A percentile compares a stretch with the other conserved stretches of the same genome.
Conservation (phyloP, 2,797 vertebrate genomes). For the Percopsis omiscomaycus region DNA sequence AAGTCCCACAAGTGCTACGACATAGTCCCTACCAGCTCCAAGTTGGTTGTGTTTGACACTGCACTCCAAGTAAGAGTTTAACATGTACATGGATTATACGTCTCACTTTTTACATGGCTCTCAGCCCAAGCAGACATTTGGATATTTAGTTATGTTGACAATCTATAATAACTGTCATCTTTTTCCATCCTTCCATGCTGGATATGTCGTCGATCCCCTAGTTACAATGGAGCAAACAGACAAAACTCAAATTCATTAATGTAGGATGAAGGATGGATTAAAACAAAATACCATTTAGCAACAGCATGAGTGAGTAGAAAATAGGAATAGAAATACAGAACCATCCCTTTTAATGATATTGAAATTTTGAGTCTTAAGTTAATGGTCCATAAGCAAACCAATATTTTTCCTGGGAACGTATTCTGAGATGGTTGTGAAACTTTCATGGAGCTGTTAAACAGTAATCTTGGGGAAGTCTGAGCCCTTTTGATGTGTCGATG, state of each 20-base stretch:
- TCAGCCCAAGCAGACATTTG: no score
- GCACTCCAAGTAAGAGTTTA: constrained; percentile 88
- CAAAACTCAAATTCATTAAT: no score
- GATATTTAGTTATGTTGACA: no score
- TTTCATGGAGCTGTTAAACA: constrained; percentile 70
- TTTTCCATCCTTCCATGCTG: no score
- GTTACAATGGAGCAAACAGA: no score
- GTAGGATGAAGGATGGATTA: no score
- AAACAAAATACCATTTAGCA: no score
- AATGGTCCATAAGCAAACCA: constrained; percentile 10
- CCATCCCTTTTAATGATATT: not conserved
- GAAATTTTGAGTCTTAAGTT: not conserved
- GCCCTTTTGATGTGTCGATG: constrained; percentile 59
- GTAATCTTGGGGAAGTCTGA: constrained; percentile 53
- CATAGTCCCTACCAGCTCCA: constrained; percentile 97
- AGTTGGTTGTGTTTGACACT: constrained; percentile 98
- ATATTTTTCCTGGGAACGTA: constrained; percentile 26
- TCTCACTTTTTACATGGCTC: no score
- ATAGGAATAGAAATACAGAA: no score
- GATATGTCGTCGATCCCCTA: no score
- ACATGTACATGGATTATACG: not conserved
- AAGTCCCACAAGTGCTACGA: constrained; percentile 99
- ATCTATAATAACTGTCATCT: no score
- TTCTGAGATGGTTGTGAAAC: constrained; percentile 39
- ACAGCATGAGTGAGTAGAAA: no score